Conservation (phyloP, 2,888 invertebrate genomes). For the Pheosia gnoma region DNA sequence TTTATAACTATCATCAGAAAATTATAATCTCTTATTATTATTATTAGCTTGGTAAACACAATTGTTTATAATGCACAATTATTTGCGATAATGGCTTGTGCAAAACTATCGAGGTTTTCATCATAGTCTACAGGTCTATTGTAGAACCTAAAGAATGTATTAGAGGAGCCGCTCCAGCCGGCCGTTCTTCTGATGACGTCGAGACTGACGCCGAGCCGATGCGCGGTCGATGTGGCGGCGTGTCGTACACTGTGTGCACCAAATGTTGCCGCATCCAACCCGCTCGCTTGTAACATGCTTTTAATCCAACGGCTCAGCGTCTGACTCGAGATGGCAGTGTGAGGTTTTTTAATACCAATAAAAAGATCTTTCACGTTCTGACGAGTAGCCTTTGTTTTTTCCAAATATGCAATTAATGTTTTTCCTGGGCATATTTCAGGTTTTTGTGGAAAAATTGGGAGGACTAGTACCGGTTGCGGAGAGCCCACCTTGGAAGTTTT, state of each 20-base stretch:
- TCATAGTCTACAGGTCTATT: constrained; percentile 5
- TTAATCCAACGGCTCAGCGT: not conserved
- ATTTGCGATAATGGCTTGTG: not conserved
- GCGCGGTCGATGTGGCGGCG: constrained; percentile 5
- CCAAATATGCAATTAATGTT: not conserved
- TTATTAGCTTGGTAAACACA: no score
- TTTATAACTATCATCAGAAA: no score
- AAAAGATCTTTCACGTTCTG: not conserved
- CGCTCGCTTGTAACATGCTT: not conserved
- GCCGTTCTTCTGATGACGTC: constrained; percentile 11
- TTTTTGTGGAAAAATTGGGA: not conserved
- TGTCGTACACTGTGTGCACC: constrained; percentile 3
- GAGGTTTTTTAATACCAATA: not conserved
- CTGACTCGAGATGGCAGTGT: not conserved
- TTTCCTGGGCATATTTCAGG: not conserved
- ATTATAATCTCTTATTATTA: no score
- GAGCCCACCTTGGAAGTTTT: not conserved
- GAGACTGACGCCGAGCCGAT: constrained; percentile 7
- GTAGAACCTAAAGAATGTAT: constrained; percentile 9
- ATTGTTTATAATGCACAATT: no score
- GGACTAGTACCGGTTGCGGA: not conserved
- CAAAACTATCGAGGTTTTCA: not conserved
- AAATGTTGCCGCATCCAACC: not conserved
- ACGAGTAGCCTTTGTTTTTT: not conserved
- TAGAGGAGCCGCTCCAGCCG: constrained; percentile 10